Evolutionary conservation across 2,888 invertebrate genomes (phyloP).

Genomic region (Coleophora deauratella): DNA sequence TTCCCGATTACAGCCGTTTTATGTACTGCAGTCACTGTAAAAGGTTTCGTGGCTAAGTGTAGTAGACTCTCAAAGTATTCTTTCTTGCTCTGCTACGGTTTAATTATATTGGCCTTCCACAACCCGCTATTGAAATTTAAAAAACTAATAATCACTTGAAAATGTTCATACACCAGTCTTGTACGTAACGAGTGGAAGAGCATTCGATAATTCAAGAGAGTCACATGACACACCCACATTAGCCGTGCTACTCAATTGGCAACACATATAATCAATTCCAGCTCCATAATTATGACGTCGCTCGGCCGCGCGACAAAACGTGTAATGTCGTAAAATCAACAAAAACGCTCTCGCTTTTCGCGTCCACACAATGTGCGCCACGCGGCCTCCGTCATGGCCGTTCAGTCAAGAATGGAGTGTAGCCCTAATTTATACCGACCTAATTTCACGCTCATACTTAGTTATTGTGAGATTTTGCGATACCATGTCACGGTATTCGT

Average conservation of each 20-base stretch:
- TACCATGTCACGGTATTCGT: conserved; percentile 63
- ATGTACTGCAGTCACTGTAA: conserved; percentile 25
- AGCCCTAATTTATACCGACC: conserved; percentile 58
- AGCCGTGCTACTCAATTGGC: conserved; percentile 12
- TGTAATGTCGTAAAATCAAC: conserved; percentile 54
- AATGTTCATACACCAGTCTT: too few relatives aligned
- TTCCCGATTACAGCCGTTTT: conserved; percentile 35
- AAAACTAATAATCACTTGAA: too few relatives aligned
- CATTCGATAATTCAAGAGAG: too few relatives aligned
- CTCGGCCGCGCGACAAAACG: conserved; percentile 25
- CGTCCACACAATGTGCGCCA: conserved; percentile 48
- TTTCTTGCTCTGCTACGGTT: too few relatives aligned
- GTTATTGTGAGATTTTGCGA: conserved; percentile 60
- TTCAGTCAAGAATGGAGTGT: conserved; percentile 39
- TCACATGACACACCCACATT: too few relatives aligned
- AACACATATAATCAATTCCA: conserved; percentile 49
- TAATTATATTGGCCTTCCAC: too few relatives aligned
- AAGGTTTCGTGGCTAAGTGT: conserved; percentile 45
- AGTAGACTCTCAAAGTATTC: conserved; percentile 38
- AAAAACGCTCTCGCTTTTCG: conserved; percentile 53
- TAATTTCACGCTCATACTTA: conserved; percentile 68
- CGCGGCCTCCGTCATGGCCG: conserved; percentile 56
- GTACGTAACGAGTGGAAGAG: too few relatives aligned
- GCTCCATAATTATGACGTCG: conserved; percentile 31
- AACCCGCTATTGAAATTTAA: too few relatives aligned